These are phyloP conservation scores for Eupithecia subumbrata DNA, from an alignment of 2,888 invertebrate genomes.

Conservation along the genomic window DNA sequence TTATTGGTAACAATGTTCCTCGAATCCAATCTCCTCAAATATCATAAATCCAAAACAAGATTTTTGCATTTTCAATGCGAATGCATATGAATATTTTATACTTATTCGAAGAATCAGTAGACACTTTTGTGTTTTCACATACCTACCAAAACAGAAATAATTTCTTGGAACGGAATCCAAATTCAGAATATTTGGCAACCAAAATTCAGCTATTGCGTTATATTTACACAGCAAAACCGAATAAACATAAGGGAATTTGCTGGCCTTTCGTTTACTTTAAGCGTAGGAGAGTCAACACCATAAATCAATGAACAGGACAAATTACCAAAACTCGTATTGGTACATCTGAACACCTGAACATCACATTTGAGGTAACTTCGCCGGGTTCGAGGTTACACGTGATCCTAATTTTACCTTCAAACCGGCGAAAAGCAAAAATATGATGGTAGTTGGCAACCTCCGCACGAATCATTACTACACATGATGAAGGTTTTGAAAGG, in stretches of 20 bases:
- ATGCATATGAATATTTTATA: conserved; percentile 6
- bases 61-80: conserved; percentile 16
- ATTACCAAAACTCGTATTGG: background rate
- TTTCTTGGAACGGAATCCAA: background rate
- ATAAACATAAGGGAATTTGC: background rate
- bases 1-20: background rate
- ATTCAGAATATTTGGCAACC: background rate
- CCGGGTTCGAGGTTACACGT: background rate
- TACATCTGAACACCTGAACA: background rate
- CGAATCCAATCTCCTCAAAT: conserved; percentile 14
- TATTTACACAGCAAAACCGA: background rate
- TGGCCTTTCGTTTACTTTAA: background rate
- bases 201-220: background rate
- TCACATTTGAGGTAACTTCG: background rate
- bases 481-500: too few relatives aligned
- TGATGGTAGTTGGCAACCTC: background rate
- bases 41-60: conserved; percentile 16
- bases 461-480: too few relatives aligned
- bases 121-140: background rate
- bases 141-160: background rate
- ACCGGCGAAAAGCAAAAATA: background rate
- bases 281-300: background rate
- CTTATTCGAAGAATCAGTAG: background rate
- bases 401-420: background rate
- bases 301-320: background rate